A percentile compares a stretch with the other conserved stretches of the same genome.
These are phyloP conservation scores for Drosophila burlai DNA, from an alignment of 1,140 invertebrate genomes.

Conservation along the genomic window DNA sequence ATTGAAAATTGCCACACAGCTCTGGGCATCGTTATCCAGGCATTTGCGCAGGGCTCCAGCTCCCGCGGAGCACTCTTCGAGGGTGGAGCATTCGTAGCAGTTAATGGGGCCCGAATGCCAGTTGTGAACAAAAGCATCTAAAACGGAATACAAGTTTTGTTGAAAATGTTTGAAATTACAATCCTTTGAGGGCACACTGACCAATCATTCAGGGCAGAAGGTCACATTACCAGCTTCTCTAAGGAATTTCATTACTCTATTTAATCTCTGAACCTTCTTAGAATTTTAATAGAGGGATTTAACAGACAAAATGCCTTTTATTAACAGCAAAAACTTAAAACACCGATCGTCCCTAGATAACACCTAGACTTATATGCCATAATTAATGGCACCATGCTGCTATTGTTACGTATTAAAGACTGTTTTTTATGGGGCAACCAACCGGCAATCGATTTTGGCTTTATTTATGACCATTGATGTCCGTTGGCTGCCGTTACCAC, in stretches of 20 bases:
- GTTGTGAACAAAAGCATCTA: conserved; percentile 61
- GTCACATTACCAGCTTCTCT: neutral
- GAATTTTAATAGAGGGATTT: neutral
- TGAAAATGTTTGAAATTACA: neutral
- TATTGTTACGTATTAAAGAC: conserved; percentile 32
- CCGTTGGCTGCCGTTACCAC: conserved; percentile 31
- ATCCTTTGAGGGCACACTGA: neutral
- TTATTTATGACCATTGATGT: conserved; percentile 58
- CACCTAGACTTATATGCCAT: neutral
- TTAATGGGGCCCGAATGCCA: conserved; percentile 74
- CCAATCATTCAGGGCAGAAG: neutral
- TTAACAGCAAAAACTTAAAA: neutral
- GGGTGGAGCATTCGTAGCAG: conserved; percentile 59
- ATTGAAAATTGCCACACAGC: conserved; percentile 63
- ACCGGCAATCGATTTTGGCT: conserved; percentile 43
- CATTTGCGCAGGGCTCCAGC: conserved; percentile 59
- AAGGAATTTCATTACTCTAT: neutral
- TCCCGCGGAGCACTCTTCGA: conserved; percentile 44
- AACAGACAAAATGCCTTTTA: neutral
- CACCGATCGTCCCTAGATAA: neutral
- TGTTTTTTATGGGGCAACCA: conserved; percentile 20
- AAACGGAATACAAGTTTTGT: neutral
- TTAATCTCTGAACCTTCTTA: neutral
- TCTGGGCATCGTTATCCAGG: conserved; percentile 58
- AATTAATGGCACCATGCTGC: conserved; percentile 15